Conservation (phyloP, 2,797 vertebrate species). For the Hippoglossus hippoglossus region DNA sequence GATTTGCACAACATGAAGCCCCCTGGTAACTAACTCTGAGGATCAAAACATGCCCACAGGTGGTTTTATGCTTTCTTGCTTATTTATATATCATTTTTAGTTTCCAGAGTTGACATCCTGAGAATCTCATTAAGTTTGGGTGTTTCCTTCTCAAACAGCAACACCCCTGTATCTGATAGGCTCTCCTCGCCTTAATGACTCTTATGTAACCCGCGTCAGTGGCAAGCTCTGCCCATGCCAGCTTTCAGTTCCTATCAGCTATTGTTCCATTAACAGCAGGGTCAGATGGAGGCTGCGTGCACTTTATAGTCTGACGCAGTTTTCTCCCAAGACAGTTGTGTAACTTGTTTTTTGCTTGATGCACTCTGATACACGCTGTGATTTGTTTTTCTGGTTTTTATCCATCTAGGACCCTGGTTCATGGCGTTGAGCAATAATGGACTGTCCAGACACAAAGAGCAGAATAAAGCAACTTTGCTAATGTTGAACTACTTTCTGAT, state of each 20-base stretch:
- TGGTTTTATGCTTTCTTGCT: neutral
- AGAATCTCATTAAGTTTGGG: slow-evolving; percentile 15
- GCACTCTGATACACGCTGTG: slow-evolving; percentile 18
- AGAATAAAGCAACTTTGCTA: neutral
- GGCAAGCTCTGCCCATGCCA: slow-evolving; percentile 41
- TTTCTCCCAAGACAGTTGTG: slow-evolving; percentile 54
- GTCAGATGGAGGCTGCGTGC: slow-evolving; percentile 44
- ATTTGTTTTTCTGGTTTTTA: slow-evolving; percentile 1
- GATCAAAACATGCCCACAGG: slow-evolving; percentile 4
- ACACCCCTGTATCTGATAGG: slow-evolving; percentile 36
- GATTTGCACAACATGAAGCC: neutral
- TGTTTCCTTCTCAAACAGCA: slow-evolving; percentile 33
- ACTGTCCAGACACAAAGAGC: slow-evolving; percentile 1
- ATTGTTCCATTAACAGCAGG: slow-evolving; percentile 51
- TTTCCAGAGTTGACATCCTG: neutral
- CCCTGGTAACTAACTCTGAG: neutral
- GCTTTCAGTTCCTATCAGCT: slow-evolving; percentile 52
- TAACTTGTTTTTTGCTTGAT: slow-evolving; percentile 69
- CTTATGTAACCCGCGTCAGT: slow-evolving; percentile 60
- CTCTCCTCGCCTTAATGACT: slow-evolving; percentile 19
- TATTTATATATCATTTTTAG: slow-evolving; percentile 4
- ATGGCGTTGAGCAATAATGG: slow-evolving; percentile 28
- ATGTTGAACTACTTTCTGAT: slow-evolving; percentile 2
- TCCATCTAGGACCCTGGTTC: slow-evolving; percentile 16
- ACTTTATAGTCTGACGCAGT: slow-evolving; percentile 46